Percentiles rank a stretch among this genome's conserved stretches.
phyloP scores from a whole-genome alignment of 2,888 invertebrate genomes.

The Dyspetes luteomarginatus region DNA sequence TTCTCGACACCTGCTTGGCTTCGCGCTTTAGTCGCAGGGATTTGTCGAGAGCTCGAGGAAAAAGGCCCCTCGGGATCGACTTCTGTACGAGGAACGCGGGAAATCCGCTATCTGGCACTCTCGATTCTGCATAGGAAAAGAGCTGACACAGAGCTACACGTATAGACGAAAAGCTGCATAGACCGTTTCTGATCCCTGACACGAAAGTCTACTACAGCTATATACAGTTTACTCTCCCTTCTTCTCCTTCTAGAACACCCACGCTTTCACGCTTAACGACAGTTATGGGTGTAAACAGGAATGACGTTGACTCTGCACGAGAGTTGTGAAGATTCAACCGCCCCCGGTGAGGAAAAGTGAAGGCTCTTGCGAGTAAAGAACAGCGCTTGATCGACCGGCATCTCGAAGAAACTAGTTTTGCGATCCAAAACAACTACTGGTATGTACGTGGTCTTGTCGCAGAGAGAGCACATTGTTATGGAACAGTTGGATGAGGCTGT shows the following conservation, averaged over 20 bases:
- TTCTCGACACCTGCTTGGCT: not conserved
- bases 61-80: constrained; percentile 23
- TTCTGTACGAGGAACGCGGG: constrained; percentile 51
- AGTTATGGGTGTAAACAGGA: constrained; percentile 78
- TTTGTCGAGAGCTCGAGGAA: not conserved
- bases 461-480: constrained; percentile 32
- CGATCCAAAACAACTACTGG: constrained; percentile 75
- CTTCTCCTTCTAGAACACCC: constrained; percentile 72
- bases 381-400: constrained; percentile 72
- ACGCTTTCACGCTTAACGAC: constrained; percentile 78
- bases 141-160: not conserved
- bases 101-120: constrained; percentile 52
- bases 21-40: not conserved
- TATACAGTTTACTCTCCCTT: not conserved
- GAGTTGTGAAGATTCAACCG: constrained; percentile 77
- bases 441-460: not conserved
- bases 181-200: constrained; percentile 31
- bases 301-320: constrained; percentile 75
- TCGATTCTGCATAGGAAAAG: constrained; percentile 34
- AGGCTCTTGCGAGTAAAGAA: constrained; percentile 71
- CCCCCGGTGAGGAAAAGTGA: constrained; percentile 74
- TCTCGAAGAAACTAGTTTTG: constrained; percentile 75
- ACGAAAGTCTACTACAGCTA: constrained; percentile 21
- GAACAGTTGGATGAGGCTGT: too few species aligned
- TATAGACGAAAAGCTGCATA: constrained; percentile 46